phyloP scores from a whole-genome alignment of 2,797 vertebrate species.

The Oophaga sylvatica region DNA sequence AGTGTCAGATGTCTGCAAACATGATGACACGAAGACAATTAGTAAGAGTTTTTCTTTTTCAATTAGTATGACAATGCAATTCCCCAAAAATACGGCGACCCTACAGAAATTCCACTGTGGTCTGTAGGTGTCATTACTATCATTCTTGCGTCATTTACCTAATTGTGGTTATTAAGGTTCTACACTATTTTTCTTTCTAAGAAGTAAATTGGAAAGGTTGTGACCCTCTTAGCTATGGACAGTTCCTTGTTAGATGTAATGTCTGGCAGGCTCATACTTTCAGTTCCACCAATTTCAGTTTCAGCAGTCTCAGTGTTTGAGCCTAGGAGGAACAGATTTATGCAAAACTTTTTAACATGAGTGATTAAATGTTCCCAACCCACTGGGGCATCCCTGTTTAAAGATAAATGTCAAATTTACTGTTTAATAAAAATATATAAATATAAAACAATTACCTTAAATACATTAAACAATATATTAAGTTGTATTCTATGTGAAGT shows the following conservation, averaged over 20 bases:
- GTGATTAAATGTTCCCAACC: neutral
- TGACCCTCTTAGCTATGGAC: neutral
- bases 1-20: neutral
- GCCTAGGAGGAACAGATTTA: neutral
- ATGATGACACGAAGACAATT: neutral
- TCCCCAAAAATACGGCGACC: neutral
- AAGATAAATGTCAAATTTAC: neutral
- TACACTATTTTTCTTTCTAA: neutral
- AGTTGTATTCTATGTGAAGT: too few relatives aligned
- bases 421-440: too few relatives aligned
- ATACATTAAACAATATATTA: too few relatives aligned
- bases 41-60: neutral
- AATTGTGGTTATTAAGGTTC: neutral
- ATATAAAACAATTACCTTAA: too few relatives aligned
- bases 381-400: neutral
- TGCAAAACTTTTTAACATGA: neutral
- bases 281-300: neutral
- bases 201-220: neutral
- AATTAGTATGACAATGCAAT: neutral
- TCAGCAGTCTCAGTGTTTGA: neutral
- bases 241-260: neutral
- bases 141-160: neutral
- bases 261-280: neutral
- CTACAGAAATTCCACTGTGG: constrained; percentile 2
- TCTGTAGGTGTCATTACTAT: neutral